phyloP scores from a whole-genome alignment of 2,888 invertebrate species.

The Sympetrum striolatum region DNA sequence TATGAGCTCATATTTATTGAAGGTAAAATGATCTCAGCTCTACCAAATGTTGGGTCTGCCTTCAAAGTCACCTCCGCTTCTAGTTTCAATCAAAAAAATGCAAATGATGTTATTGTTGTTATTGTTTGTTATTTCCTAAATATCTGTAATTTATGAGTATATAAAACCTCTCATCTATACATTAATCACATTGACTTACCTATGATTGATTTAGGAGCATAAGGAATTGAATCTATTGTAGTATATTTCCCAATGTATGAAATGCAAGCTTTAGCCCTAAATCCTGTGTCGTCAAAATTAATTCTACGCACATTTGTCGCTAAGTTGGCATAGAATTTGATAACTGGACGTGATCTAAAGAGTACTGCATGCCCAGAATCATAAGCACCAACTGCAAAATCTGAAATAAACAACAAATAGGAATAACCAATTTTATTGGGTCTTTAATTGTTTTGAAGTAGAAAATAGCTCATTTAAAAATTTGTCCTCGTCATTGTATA shows the following conservation, averaged over 20 bases:
- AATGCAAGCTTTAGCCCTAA: conserved; percentile 52
- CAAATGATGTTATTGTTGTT: too few species aligned
- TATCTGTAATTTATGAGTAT: too few species aligned
- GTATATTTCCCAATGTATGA: conserved; percentile 51
- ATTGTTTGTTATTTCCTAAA: too few species aligned
- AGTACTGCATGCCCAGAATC: conserved; percentile 65
- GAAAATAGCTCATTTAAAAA: too few species aligned
- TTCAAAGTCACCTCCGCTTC: conserved; percentile 36
- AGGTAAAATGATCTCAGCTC: conserved; percentile 17
- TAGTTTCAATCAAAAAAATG: background rate
- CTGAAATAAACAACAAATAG: conserved; percentile 55
- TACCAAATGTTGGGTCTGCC: conserved; percentile 35
- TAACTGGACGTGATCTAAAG: conserved; percentile 59
- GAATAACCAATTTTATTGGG: too few species aligned
- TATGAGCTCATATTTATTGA: background rate
- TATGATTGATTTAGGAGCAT: conserved; percentile 46
- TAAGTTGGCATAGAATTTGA: conserved; percentile 51
- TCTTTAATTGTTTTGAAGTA: too few species aligned
- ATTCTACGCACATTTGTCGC: conserved; percentile 43
- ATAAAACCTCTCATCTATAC: background rate
- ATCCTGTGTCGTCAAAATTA: conserved; percentile 47
- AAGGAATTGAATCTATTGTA: too few species aligned
- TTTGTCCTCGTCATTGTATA: too few species aligned
- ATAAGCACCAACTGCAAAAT: conserved; percentile 68
- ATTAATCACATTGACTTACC: background rate